phyloP scores from a whole-genome alignment of 2,113 vertebrate genomes.

The Caranx ignobilis region DNA sequence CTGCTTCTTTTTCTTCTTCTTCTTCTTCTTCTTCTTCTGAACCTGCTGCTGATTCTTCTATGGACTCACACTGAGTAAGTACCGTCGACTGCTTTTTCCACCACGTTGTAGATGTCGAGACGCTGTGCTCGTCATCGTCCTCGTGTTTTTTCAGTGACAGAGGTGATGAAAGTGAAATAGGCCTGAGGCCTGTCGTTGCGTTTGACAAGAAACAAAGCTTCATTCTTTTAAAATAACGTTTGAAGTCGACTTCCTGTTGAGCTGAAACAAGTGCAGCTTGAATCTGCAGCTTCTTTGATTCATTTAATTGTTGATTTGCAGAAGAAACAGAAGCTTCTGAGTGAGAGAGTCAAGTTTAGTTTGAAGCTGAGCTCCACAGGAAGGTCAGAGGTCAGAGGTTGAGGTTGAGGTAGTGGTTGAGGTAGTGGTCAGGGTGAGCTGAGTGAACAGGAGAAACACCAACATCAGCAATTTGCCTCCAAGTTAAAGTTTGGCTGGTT shows the following conservation, averaged over 20 bases:
- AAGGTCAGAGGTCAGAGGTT: conserved; percentile 3
- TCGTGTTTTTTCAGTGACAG: too few species aligned
- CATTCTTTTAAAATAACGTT: too few species aligned
- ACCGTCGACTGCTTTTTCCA: neutral
- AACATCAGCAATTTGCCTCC: neutral
- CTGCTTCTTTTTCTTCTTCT: conserved; percentile 68
- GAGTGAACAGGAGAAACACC: neutral
- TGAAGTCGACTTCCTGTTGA: too few species aligned
- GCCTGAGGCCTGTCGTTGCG: too few species aligned
- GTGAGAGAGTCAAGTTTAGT: neutral
- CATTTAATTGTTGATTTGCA: too few species aligned
- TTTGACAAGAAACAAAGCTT: too few species aligned
- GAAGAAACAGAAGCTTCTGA: neutral
- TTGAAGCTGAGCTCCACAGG: neutral
- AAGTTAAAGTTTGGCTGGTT: too few species aligned
- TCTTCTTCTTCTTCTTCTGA: conserved; percentile 50
- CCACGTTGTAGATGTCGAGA: neutral
- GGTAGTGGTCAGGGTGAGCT: neutral
- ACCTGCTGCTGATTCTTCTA: conserved; percentile 69
- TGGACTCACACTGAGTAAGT: conserved; percentile 78
- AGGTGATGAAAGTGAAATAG: neutral
- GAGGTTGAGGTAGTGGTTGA: neutral
- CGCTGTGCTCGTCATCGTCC: too few species aligned
- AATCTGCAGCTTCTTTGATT: too few species aligned
- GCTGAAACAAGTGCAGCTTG: too few species aligned